Percentiles rank a stretch among this genome's conserved stretches.
These are phyloP conservation scores for Nebria brevicollis DNA, from an alignment of 2,888 invertebrate species.

Conservation along the genomic window DNA sequence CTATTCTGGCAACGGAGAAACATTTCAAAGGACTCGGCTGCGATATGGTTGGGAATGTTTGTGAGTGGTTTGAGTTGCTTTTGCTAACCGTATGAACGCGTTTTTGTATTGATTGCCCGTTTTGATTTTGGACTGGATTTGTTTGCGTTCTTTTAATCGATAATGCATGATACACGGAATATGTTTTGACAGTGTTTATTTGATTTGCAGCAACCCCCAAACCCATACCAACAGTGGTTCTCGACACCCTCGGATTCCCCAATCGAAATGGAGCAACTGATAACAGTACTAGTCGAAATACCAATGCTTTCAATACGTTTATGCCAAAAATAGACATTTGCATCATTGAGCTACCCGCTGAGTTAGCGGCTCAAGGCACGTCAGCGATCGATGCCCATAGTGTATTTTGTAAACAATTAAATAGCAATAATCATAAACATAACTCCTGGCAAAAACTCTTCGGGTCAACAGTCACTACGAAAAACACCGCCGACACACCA, in stretches of 20 bases:
- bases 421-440: conserved; percentile 13
- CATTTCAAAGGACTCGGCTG: conserved; percentile 66
- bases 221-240: conserved; percentile 62
- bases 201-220: conserved; percentile 59
- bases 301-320: conserved; percentile 51
- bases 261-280: conserved; percentile 56
- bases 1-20: conserved; percentile 63
- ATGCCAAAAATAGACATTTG: conserved; percentile 62
- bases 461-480: no score
- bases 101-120: conserved; percentile 24
- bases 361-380: conserved; percentile 51
- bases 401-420: conserved; percentile 29
- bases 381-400: conserved; percentile 59
- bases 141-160: neutral
- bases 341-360: conserved; percentile 60
- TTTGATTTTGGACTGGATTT: neutral
- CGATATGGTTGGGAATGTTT: conserved; percentile 61
- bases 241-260: conserved; percentile 58
- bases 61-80: conserved; percentile 58
- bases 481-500: no score
- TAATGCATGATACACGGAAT: no score
- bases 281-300: conserved; percentile 47
- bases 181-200: neutral
- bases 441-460: neutral
- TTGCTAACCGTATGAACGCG: conserved; percentile 1